Percentiles rank a stretch among this genome's conserved stretches.
Evolutionary conservation across 1,140 invertebrate species (phyloP).

Genomic region (Ooceraea biroi): DNA sequence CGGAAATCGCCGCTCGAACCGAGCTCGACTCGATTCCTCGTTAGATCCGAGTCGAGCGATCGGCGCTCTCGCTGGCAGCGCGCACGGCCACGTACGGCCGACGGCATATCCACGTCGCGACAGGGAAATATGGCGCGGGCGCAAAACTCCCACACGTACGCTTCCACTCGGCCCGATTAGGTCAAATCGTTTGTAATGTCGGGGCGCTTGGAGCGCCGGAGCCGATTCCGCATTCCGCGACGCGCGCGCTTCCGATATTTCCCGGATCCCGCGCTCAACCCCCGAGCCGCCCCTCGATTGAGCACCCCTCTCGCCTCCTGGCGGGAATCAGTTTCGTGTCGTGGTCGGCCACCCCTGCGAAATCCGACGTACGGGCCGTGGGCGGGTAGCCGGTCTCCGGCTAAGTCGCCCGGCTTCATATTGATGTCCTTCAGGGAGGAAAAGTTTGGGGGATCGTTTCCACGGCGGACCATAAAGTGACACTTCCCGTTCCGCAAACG

Average conservation of each 20-base stretch:
- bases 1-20: neutral
- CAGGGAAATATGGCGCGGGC: slow-evolving; percentile 66
- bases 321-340: slow-evolving; percentile 49
- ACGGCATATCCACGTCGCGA: slow-evolving; percentile 51
- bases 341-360: slow-evolving; percentile 37
- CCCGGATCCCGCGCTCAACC: slow-evolving; percentile 65
- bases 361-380: slow-evolving; percentile 42
- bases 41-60: slow-evolving; percentile 54
- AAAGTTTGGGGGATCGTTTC: slow-evolving; percentile 70
- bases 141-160: slow-evolving; percentile 75
- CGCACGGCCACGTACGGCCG: neutral
- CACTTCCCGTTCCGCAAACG: slow-evolving; percentile 72
- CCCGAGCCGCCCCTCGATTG: slow-evolving; percentile 61
- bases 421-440: slow-evolving; percentile 74
- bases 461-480: slow-evolving; percentile 79
- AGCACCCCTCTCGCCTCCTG: slow-evolving; percentile 47
- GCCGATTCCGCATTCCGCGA: slow-evolving; percentile 83
- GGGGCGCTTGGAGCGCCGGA: slow-evolving; percentile 61
- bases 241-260: slow-evolving; percentile 80
- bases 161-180: slow-evolving; percentile 82
- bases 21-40: slow-evolving; percentile 40
- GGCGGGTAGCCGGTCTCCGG: neutral
- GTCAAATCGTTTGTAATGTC: slow-evolving; percentile 76
- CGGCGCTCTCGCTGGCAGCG: slow-evolving; percentile 13
- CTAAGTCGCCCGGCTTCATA: slow-evolving; percentile 58